These are phyloP conservation scores for Cyphomyrmex costatus DNA, from an alignment of 1,140 invertebrate species.

Conservation along the genomic window DNA sequence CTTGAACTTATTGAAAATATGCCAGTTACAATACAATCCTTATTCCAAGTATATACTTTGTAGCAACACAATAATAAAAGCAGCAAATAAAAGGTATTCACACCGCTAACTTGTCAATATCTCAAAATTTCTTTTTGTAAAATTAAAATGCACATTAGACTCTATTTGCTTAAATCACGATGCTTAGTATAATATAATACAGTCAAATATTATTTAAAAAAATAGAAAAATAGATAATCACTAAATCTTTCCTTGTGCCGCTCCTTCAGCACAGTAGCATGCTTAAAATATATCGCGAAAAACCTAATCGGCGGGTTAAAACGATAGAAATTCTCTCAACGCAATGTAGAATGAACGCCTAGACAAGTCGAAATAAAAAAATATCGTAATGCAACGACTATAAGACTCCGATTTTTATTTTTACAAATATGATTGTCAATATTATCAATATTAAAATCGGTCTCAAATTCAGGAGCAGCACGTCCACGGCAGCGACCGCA, in stretches of 20 bases:
- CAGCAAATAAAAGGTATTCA: conserved; percentile 10
- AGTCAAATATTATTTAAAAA: conserved; percentile 3
- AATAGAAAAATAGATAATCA: neutral
- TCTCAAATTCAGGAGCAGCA: conserved; percentile 91
- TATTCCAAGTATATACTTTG: conserved; percentile 17
- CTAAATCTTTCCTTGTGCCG: neutral
- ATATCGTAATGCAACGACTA: neutral
- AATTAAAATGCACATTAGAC: conserved; percentile 34
- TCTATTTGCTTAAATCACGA: conserved; percentile 29
- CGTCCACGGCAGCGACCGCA: conserved; percentile 95
- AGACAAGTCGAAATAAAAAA: neutral
- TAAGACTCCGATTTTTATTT: conserved; percentile 14
- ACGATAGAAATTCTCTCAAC: neutral
- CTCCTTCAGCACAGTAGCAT: conserved; percentile 25
- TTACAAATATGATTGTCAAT: neutral
- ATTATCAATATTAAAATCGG: neutral
- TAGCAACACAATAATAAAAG: conserved; percentile 43
- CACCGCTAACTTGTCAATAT: conserved; percentile 21
- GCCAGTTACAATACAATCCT: conserved; percentile 32
- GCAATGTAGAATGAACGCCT: conserved; percentile 19
- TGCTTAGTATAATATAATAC: conserved; percentile 6
- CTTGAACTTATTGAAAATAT: conserved; percentile 6
- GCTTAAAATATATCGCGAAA: conserved; percentile 4
- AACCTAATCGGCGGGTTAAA: neutral
- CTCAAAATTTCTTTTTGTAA: conserved; percentile 22